Base-by-base conservation (phyloP, 1,140 invertebrate species). In the Oryctes rhinoceros region DNA sequence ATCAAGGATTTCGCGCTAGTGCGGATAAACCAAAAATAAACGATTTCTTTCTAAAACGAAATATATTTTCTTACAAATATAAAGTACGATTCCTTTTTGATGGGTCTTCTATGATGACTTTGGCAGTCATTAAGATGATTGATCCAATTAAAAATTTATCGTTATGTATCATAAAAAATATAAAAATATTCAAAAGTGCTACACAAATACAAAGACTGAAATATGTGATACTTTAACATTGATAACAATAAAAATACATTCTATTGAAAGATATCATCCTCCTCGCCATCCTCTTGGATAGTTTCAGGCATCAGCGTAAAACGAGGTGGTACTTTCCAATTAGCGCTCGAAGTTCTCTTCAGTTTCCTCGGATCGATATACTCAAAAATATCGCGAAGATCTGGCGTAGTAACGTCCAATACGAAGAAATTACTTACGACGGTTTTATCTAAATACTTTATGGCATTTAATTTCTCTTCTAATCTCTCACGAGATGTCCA, bases 291-390 rank as follows among this genome's bases (percentile, higher is more conserved):
- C 9, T 59, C 48, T 30, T 18, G 6, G 47, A 53, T 35, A 24
- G 37, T 13, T 13, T 48, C 24, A 35, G 76, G 76, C 49, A 78
- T 78, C 10, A 78, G 30, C 15, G 76, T 78, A 18, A 78, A 78
- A 11, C 76, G 44, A 18, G 76, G 76, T n/a, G 93, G 92, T 24
- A 92, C 91, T 81, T 91, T 91, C 93, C 93, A 94, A 47, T 92
- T 89, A 24, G 92, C 92, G 83, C 92, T 93, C 0, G 93, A 94
- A 49, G 93, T 93, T 39, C 93, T 89, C 83, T 92, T 91, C 78
- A 94, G 88, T 77, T 90, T 89, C 44, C 86, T 88, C 71, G 90
- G 90, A 84, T 92, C 91, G 82, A 94, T 93, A 77, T 87, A 88
- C 18, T 91, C 90, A 87, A 94, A 94, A 37, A 94, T 89, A 81